Evolutionary conservation across 2,113 vertebrate genomes (phyloP), one percentile per base, ranked within the genome.

Genomic region (Dolichotis patagonum): DNA sequence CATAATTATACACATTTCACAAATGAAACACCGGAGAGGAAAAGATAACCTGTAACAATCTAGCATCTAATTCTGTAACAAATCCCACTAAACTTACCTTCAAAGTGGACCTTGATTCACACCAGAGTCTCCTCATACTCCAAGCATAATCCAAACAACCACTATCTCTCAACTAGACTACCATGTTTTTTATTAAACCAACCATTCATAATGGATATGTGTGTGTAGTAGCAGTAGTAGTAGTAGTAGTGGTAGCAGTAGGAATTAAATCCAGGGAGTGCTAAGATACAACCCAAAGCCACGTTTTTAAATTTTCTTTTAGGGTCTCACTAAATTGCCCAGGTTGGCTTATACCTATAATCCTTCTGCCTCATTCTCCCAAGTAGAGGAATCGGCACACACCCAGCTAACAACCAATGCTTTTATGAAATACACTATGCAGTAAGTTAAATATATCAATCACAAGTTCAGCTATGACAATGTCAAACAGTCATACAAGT

Each of bases 1-100:
- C 85, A 17, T 69, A 93, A 82, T 38, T 56, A 56, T 85, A 54
- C 49, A 91, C 85, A 95, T 69, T 71, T 93, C 86, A 95, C 69
- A 95, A 86, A 82, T 10, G 14, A 88, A 90, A 10, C n/a, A n/a
- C 4, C 46, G 73, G 73, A 94, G 28, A 24, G 26, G 17, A 1
- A 46, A 78, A 92, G 14, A 92, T 69, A 84, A 90, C 63, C 63
- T 78, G 65, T 54, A 95, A 86, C 41, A 78, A 91, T 46, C 63
- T 88, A 32, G 62, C 28, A 94, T 75, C 69, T 71, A 91, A 87
- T 89, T 41, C 24, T 84, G n/a, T 0, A 86, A 38, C 30, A 84
- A 94, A 97, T 77, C 22, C 38, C 56, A 91, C 0, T 78, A 38
- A 20, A 77, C 88, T 30, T 62, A 26, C 38, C 41, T 90, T 88